A percentile compares a stretch with the other conserved stretches of the same genome.
phyloP scores from a whole-genome alignment of 2,888 invertebrate genomes.

The Eristalis pertinax region DNA sequence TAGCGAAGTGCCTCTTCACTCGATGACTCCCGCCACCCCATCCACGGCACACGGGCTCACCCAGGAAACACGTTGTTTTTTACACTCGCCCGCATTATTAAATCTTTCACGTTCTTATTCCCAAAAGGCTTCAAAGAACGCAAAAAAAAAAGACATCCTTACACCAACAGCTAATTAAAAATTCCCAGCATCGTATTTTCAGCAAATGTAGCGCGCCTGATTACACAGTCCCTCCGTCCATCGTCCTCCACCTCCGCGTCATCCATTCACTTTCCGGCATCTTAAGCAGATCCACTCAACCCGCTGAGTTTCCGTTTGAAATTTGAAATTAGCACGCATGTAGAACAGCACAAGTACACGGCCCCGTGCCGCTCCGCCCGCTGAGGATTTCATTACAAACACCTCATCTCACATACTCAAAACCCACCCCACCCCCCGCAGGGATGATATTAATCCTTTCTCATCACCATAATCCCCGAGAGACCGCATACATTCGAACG shows the following conservation, averaged over 20 bases:
- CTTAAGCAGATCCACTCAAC: constrained; percentile 56
- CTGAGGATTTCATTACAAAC: constrained; percentile 64
- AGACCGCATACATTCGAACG: constrained; percentile 68
- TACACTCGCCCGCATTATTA: not conserved
- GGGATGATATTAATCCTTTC: constrained; percentile 61
- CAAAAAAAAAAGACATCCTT: constrained; percentile 40
- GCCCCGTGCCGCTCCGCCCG: not conserved
- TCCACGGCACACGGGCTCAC: too few relatives aligned
- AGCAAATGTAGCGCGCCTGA: constrained; percentile 55
- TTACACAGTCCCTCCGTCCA: constrained; percentile 23
- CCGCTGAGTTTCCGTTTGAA: constrained; percentile 34
- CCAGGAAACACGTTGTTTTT: not conserved
- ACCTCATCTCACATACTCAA: not conserved
- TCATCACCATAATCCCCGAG: constrained; percentile 68
- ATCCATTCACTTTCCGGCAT: constrained; percentile 12
- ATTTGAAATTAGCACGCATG: constrained; percentile 60
- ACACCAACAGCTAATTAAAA: constrained; percentile 66
- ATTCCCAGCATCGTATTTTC: constrained; percentile 62
- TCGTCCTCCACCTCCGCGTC: constrained; percentile 15
- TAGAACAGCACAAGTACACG: constrained; percentile 20
- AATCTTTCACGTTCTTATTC: constrained; percentile 48
- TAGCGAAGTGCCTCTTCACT: too few relatives aligned
- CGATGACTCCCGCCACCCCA: too few relatives aligned
- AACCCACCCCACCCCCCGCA: constrained; percentile 4
- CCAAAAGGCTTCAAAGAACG: constrained; percentile 25